These are phyloP conservation scores for Rhamnusium bicolor DNA, from an alignment of 2,888 invertebrate species.

Conservation along the genomic window DNA sequence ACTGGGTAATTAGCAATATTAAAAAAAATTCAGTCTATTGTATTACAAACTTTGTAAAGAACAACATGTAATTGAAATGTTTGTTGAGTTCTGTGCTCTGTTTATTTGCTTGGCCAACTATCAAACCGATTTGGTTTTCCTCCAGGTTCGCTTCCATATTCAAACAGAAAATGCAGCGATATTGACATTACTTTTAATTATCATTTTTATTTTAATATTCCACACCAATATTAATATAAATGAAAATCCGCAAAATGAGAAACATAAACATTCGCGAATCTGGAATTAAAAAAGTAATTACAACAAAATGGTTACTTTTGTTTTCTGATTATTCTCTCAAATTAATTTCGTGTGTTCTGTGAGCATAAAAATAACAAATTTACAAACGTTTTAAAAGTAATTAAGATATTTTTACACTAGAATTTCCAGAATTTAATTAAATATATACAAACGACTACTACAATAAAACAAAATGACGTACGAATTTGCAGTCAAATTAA, in stretches of 20 bases:
- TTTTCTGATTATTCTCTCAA: neutral
- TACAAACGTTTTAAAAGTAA: constrained; percentile 49
- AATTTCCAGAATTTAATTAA: constrained; percentile 59
- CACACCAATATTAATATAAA: constrained; percentile 29
- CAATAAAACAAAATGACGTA: constrained; percentile 51
- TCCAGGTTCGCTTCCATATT: neutral
- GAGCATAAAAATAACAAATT: constrained; percentile 10
- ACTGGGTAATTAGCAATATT: too few species aligned
- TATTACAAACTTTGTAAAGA: too few species aligned
- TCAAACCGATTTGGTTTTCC: neutral
- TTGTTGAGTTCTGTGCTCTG: too few species aligned
- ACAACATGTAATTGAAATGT: too few species aligned
- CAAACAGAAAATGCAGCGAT: neutral
- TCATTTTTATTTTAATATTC: constrained; percentile 17
- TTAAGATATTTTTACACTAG: constrained; percentile 58
- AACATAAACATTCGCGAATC: constrained; percentile 25
- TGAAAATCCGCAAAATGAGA: constrained; percentile 21
- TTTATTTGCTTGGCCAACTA: neutral
- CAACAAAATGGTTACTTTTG: constrained; percentile 39
- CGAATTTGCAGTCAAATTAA: constrained; percentile 49
- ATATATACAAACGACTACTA: constrained; percentile 45
- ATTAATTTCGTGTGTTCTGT: constrained; percentile 9
- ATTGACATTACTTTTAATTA: constrained; percentile 30
- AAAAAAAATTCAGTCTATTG: too few species aligned
- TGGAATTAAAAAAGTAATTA: constrained; percentile 41